These are phyloP conservation scores for Eulemur macaco DNA, from an alignment of 2,113 vertebrate genomes.

Conservation along the genomic window DNA sequence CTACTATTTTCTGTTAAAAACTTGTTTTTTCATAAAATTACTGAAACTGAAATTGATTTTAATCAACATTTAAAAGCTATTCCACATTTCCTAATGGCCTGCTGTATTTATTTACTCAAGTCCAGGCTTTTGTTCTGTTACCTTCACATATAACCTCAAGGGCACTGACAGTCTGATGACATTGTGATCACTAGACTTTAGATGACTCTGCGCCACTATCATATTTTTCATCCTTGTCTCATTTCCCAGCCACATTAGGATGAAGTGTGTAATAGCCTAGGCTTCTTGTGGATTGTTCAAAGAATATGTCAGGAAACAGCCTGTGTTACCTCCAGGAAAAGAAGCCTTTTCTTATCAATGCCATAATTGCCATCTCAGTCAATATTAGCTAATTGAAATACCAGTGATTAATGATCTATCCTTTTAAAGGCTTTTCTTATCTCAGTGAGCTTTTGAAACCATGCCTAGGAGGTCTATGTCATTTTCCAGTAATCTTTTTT, in stretches of 20 bases:
- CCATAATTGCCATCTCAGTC: slow-evolving; percentile 80
- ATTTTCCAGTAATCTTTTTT: slow-evolving; percentile 77
- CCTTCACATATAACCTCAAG: slow-evolving; percentile 74
- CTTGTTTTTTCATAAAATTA: slow-evolving; percentile 60
- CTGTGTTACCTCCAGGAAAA: slow-evolving; percentile 74
- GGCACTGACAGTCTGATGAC: slow-evolving; percentile 65
- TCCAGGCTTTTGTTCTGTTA: slow-evolving; percentile 61
- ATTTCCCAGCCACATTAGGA: slow-evolving; percentile 74
- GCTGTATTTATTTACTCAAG: slow-evolving; percentile 74
- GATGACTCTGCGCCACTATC: slow-evolving; percentile 55
- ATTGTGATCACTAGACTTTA: slow-evolving; percentile 62
- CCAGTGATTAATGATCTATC: slow-evolving; percentile 82
- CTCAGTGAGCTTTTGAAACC: slow-evolving; percentile 75
- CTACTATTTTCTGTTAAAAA: background rate
- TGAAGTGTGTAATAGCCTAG: slow-evolving; percentile 68
- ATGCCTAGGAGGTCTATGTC: slow-evolving; percentile 68
- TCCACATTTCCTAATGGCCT: slow-evolving; percentile 32
- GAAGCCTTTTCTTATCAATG: slow-evolving; percentile 81
- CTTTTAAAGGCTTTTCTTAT: slow-evolving; percentile 78
- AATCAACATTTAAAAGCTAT: slow-evolving; percentile 51
- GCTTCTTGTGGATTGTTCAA: slow-evolving; percentile 29
- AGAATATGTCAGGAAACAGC: slow-evolving; percentile 66
- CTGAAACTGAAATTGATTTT: slow-evolving; percentile 69
- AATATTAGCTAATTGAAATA: slow-evolving; percentile 84
- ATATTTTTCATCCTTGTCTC: slow-evolving; percentile 80